Percentiles rank a stretch among this genome's conserved stretches.
These are phyloP conservation scores for Lophotriccus pileatus DNA, from an alignment of 2,797 vertebrate species.

Conservation along the genomic window DNA sequence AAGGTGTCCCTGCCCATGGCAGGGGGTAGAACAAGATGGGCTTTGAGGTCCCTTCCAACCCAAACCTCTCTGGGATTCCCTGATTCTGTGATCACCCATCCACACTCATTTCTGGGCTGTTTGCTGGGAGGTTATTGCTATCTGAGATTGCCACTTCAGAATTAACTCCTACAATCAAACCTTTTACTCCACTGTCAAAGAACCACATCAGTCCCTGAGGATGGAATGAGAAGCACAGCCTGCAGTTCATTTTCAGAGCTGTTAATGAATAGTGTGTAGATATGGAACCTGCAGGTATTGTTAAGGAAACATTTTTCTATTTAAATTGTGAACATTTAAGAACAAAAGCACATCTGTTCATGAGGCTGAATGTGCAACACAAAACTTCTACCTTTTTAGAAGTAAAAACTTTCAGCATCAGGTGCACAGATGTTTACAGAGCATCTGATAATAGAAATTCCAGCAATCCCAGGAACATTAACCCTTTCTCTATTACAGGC, in stretches of 20 bases:
- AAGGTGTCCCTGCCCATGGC: neutral
- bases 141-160: neutral
- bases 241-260: neutral
- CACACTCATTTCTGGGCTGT: neutral
- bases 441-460: neutral
- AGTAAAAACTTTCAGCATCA: neutral
- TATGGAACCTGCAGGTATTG: neutral
- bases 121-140: neutral
- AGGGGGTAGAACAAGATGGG: neutral
- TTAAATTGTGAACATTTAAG: neutral
- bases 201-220: neutral
- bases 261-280: neutral
- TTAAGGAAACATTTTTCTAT: neutral
- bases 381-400: neutral
- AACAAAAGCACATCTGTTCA: neutral
- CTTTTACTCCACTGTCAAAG: neutral
- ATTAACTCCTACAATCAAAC: neutral
- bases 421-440: neutral
- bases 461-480: neutral
- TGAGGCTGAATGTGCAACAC: neutral
- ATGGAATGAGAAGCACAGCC: neutral
- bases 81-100: neutral
- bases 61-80: neutral
- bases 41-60: neutral
- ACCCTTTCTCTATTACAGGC: conserved; percentile 74